A percentile compares a stretch with the other conserved stretches of the same genome.
phyloP scores from a whole-genome alignment of 2,113 vertebrate species.

The Tautogolabrus adspersus region DNA sequence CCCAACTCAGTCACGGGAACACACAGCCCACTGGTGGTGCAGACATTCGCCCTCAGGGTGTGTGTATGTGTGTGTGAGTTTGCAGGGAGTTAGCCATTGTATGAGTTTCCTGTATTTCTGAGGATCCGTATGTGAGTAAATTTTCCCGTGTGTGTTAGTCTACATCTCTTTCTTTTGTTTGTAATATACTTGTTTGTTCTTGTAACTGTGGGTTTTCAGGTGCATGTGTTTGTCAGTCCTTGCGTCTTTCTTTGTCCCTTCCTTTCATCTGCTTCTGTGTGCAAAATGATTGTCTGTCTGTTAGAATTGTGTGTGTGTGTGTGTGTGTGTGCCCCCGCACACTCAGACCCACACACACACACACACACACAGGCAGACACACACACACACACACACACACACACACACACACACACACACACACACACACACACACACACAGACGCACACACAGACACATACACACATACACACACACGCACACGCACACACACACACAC shows the following conservation, averaged over 20 bases:
- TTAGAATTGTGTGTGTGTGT: not conserved
- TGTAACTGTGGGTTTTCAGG: slow-evolving; percentile 33
- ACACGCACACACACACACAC: slow-evolving; percentile 21
- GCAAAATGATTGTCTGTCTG: slow-evolving; percentile 33
- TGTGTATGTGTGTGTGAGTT: slow-evolving; percentile 44
- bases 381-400: slow-evolving; percentile 15
- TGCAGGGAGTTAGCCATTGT: slow-evolving; percentile 35
- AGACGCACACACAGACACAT: slow-evolving; percentile 1
- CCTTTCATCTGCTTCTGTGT: slow-evolving; percentile 33
- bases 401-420: slow-evolving; percentile 23
- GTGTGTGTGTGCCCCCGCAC: not conserved
- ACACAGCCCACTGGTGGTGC: slow-evolving; percentile 69
- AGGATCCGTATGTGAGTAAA: slow-evolving; percentile 47
- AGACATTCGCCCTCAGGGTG: slow-evolving; percentile 69
- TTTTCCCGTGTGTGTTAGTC: slow-evolving; percentile 34
- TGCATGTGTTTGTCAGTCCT: slow-evolving; percentile 29
- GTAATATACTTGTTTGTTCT: slow-evolving; percentile 32
- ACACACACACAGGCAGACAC: slow-evolving; percentile 18
- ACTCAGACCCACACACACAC: slow-evolving; percentile 10
- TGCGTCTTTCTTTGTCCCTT: slow-evolving; percentile 25
- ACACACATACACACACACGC: slow-evolving; percentile 16
- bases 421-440: slow-evolving; percentile 21
- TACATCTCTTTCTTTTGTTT: slow-evolving; percentile 39
- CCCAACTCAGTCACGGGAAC: slow-evolving; percentile 75
- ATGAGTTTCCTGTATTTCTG: slow-evolving; percentile 37